phyloP scores from a whole-genome alignment of 2,797 vertebrate genomes.

The Pelochelys cantorii region DNA sequence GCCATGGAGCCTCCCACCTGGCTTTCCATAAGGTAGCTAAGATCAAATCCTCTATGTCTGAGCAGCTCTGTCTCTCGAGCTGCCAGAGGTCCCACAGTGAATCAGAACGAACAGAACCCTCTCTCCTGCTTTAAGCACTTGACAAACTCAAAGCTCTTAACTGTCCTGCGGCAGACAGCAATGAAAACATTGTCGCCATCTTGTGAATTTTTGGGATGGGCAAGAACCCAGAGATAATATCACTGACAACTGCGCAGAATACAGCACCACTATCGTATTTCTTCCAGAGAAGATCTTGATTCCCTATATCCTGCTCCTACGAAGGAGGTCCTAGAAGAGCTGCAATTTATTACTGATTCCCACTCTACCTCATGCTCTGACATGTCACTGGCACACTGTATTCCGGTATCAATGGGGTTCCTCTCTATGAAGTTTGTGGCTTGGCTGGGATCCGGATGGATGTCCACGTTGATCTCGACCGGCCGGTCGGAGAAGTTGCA shows the following conservation, averaged over 20 bases:
- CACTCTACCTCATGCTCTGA: constrained; percentile 88
- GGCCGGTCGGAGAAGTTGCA: constrained; percentile 87
- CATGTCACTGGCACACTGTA: constrained; percentile 85
- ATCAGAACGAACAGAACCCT: background rate
- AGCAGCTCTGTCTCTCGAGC: background rate
- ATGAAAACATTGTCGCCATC: background rate
- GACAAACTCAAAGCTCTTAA: background rate
- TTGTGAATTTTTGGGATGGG: background rate
- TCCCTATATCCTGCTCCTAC: background rate
- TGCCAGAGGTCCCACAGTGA: background rate
- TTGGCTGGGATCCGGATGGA: constrained; percentile 84
- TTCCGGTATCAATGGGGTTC: constrained; percentile 80
- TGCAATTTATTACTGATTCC: background rate
- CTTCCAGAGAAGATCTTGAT: background rate
- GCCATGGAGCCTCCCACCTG: background rate
- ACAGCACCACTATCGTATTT: no score
- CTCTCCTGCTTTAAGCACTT: background rate
- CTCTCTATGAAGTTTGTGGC: constrained; percentile 79
- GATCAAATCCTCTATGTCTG: background rate
- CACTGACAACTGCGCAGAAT: background rate
- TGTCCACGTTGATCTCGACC: constrained; percentile 85
- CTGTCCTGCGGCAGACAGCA: background rate
- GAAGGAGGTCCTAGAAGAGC: background rate
- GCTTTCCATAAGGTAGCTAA: background rate
- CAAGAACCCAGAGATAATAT: background rate